These are phyloP conservation scores for Doryteuthis pealeii DNA, from an alignment of 1,140 invertebrate species.

Conservation along the genomic window DNA sequence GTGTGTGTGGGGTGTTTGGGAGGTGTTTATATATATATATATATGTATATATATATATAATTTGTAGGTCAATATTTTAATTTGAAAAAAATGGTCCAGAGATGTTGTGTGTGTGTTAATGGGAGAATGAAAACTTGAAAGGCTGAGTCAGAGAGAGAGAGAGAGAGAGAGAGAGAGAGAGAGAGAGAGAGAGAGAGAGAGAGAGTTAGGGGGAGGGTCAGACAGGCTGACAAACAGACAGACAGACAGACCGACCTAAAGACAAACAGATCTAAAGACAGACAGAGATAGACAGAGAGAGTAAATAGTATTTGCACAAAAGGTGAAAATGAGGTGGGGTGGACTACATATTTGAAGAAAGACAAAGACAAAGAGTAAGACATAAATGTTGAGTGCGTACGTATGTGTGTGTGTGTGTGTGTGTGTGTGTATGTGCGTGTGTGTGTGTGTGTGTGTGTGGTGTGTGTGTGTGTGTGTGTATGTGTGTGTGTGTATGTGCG, in stretches of 20 bases:
- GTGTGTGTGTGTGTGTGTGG: too few relatives aligned
- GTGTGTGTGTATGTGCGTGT: background rate
- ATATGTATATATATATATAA: slow-evolving; percentile 8
- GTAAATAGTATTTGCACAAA: background rate
- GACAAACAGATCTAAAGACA: background rate
- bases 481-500: background rate
- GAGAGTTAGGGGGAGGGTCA: too few relatives aligned
- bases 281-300: background rate
- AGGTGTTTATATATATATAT: background rate
- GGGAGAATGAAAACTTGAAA: too few relatives aligned
- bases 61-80: background rate
- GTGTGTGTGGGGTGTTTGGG: too few relatives aligned
- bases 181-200: too few relatives aligned
- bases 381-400: background rate
- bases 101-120: too few relatives aligned
- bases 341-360: background rate
- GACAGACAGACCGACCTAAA: background rate
- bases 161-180: too few relatives aligned
- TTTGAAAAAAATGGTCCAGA: too few relatives aligned
- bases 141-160: too few relatives aligned
- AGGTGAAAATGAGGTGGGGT: background rate
- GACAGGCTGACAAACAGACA: background rate
- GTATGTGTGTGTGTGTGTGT: background rate
- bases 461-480: background rate
- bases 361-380: background rate